Evolutionary conservation across 1,140 invertebrate species (phyloP), one percentile per base, ranked within the genome.

Genomic region (Lerema accius): DNA sequence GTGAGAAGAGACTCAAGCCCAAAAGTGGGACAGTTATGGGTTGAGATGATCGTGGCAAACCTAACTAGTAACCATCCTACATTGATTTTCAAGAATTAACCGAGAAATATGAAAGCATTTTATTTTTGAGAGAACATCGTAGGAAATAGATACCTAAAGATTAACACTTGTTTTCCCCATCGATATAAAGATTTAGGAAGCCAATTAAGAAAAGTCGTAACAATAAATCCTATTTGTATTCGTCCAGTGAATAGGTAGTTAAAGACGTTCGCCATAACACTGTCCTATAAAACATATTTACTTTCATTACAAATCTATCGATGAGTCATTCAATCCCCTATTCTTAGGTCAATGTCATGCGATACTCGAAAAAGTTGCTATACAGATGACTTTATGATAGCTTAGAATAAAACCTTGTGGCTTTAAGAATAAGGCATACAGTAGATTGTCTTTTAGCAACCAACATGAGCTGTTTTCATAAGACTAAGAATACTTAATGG

Each of bases 251-350:
- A 56, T 45, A 55, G 37, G 11, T 28, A n/a, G 14, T 56, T 56
- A 56, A 56, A 23, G 53, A 43, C 28, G 17, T 51, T 56, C 10
- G 15, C 23, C 7, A 32, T 56, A 32, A 32, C n/a, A 28, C 10
- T 32, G 42, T 46, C 53, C 55, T 58, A 58, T 58, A 58, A 58
- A 58, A 58, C 26, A 28, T 58, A 32, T 65, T 55, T 60, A 19
- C 17, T 51, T 43, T 23, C 39, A 55, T 63, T 65, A 67, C 26
- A 48, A 35, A 46, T 63, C 37, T 32, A 49, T 6, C 63, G 61
- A 67, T 78, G 75, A 78, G 35, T 78, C 75, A 78, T 75, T 43
- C 53, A 43, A 35, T 67, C 60, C 71, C 66, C 66, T 49, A 61
- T 37, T 50, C 60, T 51, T 42, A 51, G 72, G 67, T 74, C 69